phyloP scores from a whole-genome alignment of 2,888 invertebrate species.

The Tenthredo notha region DNA sequence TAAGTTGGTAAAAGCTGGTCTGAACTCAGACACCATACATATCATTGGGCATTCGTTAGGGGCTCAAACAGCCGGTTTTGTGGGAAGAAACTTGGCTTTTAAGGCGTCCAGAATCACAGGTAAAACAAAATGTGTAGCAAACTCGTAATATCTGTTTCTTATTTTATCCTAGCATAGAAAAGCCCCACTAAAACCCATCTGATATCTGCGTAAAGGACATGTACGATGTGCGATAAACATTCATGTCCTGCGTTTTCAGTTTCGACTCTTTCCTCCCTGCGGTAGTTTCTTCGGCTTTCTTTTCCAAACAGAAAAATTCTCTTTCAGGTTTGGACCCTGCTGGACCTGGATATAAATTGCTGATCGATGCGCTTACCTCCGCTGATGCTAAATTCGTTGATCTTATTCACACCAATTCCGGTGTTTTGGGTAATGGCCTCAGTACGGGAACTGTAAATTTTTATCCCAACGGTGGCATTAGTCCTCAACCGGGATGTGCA shows the following conservation, averaged over 20 bases:
- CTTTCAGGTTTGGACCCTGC: background rate
- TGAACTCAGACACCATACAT: constrained; percentile 63
- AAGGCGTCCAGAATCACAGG: constrained; percentile 67
- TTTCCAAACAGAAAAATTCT: background rate
- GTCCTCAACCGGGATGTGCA: constrained; percentile 79
- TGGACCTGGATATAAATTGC: constrained; percentile 73
- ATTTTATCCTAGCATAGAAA: background rate
- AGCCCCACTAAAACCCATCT: no score
- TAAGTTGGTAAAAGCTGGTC: constrained; percentile 61
- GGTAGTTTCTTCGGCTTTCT: background rate
- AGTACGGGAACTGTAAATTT: constrained; percentile 77
- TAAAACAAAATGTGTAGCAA: constrained; percentile 23
- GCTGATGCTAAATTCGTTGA: constrained; percentile 80
- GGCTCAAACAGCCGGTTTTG: constrained; percentile 66
- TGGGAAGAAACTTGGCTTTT: constrained; percentile 62
- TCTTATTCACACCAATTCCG: constrained; percentile 79
- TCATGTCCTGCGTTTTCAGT: background rate
- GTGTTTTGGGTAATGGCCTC: constrained; percentile 75
- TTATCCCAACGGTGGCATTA: constrained; percentile 79
- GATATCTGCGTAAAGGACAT: no score
- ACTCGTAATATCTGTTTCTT: background rate
- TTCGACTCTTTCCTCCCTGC: no score
- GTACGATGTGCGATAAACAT: no score
- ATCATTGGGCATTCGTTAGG: constrained; percentile 72
- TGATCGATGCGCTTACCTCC: constrained; percentile 71